Conservation (phyloP, 2,113 vertebrate genomes). For the Syngnathus typhle region DNA sequence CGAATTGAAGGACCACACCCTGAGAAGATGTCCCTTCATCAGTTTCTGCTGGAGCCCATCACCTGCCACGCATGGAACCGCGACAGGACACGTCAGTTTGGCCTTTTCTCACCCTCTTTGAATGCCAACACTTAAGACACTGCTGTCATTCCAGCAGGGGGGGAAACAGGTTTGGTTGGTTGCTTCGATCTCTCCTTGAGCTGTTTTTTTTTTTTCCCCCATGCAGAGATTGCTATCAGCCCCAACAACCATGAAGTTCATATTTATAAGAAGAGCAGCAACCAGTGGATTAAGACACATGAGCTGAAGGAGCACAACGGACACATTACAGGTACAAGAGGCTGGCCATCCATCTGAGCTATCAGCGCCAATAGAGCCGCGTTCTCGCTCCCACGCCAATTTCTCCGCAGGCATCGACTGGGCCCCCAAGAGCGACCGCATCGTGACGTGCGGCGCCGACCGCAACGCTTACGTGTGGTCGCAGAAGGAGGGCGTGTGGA, state of each 20-base stretch:
- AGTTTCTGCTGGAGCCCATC: conserved; percentile 97
- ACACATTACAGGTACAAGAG: conserved; percentile 86
- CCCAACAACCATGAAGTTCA: conserved; percentile 99
- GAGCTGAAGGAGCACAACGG: conserved; percentile 98
- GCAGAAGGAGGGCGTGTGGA: conserved; percentile 95
- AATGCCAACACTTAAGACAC: not conserved
- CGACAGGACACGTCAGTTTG: conserved; percentile 88
- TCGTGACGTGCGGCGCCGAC: conserved; percentile 95
- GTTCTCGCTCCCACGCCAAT: too few relatives aligned
- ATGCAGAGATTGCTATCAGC: conserved; percentile 93
- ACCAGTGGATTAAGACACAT: conserved; percentile 93
- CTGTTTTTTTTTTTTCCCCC: not conserved
- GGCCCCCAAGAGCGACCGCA: conserved; percentile 97
- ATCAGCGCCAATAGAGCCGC: too few relatives aligned
- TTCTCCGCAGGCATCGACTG: conserved; percentile 87
- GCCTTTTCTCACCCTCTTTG: not conserved
- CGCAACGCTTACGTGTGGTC: conserved; percentile 99
- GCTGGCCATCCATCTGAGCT: too few relatives aligned
- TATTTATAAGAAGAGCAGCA: conserved; percentile 96
- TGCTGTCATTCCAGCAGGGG: not conserved
- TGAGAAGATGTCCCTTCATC: conserved; percentile 91
- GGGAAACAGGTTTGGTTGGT: conserved; percentile 28
- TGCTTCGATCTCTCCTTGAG: not conserved
- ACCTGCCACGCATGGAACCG: conserved; percentile 98
- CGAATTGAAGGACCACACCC: conserved; percentile 61